Percentiles rank a stretch among this genome's conserved stretches.
These are phyloP conservation scores for Eupeodes latifasciatus DNA, from an alignment of 2,888 invertebrate genomes.

Conservation along the genomic window DNA sequence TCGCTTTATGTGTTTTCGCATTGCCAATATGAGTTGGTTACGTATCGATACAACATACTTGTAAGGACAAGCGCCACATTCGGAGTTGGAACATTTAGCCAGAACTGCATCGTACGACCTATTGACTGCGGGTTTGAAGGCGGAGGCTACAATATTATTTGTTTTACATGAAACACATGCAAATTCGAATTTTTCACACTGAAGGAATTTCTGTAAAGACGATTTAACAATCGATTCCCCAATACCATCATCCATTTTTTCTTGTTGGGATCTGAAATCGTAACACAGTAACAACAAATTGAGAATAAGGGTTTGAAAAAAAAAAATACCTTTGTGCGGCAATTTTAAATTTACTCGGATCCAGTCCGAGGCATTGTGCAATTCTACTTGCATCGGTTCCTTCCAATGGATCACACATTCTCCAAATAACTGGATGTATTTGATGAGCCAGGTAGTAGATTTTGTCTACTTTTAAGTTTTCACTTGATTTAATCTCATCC, in stretches of 20 bases:
- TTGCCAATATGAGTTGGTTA: slow-evolving; percentile 89
- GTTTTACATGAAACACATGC: slow-evolving; percentile 87
- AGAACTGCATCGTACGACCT: slow-evolving; percentile 84
- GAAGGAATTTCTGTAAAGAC: slow-evolving; percentile 85
- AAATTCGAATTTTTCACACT: slow-evolving; percentile 88
- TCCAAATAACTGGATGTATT: slow-evolving; percentile 97
- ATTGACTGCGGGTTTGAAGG: slow-evolving; percentile 85
- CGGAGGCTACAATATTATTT: slow-evolving; percentile 85
- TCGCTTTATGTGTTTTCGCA: slow-evolving; percentile 88
- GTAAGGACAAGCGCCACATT: slow-evolving; percentile 88
- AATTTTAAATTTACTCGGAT: slow-evolving; percentile 85
- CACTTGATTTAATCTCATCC: slow-evolving; percentile 92
- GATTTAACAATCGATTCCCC: slow-evolving; percentile 82
- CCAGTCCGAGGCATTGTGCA: slow-evolving; percentile 94
- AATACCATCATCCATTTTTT: slow-evolving; percentile 84
- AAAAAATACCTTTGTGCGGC: slow-evolving; percentile 81
- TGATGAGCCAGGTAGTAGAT: slow-evolving; percentile 97
- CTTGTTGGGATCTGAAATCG: slow-evolving; percentile 82
- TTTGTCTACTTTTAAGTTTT: slow-evolving; percentile 90
- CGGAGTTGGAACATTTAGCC: slow-evolving; percentile 89
- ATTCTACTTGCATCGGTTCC: slow-evolving; percentile 95
- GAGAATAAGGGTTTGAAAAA: neutral
- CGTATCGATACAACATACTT: slow-evolving; percentile 88
- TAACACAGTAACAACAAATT: neutral
- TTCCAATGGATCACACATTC: slow-evolving; percentile 97